phyloP scores from a whole-genome alignment of 2,797 vertebrate species.

The Esox lucius region DNA sequence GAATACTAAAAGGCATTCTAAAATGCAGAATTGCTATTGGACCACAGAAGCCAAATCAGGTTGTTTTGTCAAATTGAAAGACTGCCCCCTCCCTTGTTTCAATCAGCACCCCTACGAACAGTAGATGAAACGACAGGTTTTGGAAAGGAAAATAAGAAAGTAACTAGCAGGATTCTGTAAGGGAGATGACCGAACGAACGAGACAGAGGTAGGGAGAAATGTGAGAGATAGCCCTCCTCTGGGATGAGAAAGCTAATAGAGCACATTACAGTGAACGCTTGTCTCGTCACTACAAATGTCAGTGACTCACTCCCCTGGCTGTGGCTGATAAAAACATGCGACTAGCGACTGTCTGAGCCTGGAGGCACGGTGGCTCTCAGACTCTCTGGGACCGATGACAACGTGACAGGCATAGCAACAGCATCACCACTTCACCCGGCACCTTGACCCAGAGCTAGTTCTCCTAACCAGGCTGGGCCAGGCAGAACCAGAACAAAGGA shows the following conservation, averaged over 20 bases:
- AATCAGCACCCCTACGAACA: too few relatives aligned
- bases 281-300: constrained; percentile 38
- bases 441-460: not conserved
- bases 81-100: too few relatives aligned
- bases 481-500: not conserved
- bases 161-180: not conserved
- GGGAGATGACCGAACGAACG: constrained; percentile 9
- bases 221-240: constrained; percentile 11
- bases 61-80: too few relatives aligned
- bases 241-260: constrained; percentile 36
- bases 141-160: constrained; percentile 9
- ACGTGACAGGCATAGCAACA: constrained; percentile 7
- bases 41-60: too few relatives aligned
- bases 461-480: not conserved
- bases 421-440: not conserved
- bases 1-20: too few relatives aligned
- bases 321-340: constrained; percentile 11
- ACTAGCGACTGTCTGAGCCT: constrained; percentile 6
- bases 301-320: constrained; percentile 10
- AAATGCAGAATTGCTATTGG: too few relatives aligned
- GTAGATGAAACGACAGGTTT: too few relatives aligned
- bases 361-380: not conserved
- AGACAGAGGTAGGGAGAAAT: not conserved
- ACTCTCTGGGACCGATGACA: not conserved
- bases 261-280: constrained; percentile 38